Evolutionary conservation across 2,797 vertebrate genomes (phyloP), one percentile per base, ranked within the genome.

Genomic region (Lacerta bilineata): DNA sequence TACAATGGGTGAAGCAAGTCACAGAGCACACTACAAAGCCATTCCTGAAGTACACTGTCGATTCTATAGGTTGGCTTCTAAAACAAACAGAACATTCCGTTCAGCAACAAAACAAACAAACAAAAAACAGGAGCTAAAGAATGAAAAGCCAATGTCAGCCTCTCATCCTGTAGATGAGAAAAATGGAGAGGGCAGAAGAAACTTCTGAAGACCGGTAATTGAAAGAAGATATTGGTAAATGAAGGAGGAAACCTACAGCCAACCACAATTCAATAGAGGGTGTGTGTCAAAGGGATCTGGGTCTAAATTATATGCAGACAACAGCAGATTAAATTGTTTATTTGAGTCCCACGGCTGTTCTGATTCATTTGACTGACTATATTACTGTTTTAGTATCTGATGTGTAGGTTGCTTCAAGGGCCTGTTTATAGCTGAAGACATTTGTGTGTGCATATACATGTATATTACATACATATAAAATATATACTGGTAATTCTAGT

Each of bases 41-140:
- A 91, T 89, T 88, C 89, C 85, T 80, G 87, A 80, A 88, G 23
- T 8, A 43, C 89, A 92, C 25, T 46, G 81, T 92, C 88, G 68
- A 87, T 91, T 87, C 89, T 86, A 82, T 33, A 77, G 46, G 69
- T 80, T 2, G 91, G 15, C 43, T 88, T 55, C 77, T 80, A 80
- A 91, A 93, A 92, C 41, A 75, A 84, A 90, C 84, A 93, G 90
- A 83, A 0, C 89, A 87, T 66, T 75, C 61, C 86, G 69, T 92
- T 90, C 36, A 88, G 4, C 0, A 5, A 3, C 50, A 15, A 55
- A 55, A 55, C 50, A 15, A 55, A 55, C 50, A 23, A 59, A 87
- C 74, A 61, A 83, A 85, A 88, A 83, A 86, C 0, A 0, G 3
- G 83, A 20, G 68, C 77, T 80, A 88, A 87, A 36, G 25, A 82